phyloP scores from a whole-genome alignment of 2,797 vertebrate species.

The Bothrops alternatus region DNA sequence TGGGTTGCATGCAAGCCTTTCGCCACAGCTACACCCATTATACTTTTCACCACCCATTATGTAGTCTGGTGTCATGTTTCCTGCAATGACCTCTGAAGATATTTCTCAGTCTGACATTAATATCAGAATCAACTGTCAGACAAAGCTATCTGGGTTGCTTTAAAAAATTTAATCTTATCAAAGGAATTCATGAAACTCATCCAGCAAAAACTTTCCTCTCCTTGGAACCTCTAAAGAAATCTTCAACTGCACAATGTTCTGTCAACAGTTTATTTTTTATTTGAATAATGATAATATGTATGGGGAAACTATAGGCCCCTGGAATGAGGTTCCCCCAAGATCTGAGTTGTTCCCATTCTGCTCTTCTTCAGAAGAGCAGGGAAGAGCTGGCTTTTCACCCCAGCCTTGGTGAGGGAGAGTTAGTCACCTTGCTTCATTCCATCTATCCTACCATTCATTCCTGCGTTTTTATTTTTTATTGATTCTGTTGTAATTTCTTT shows the following conservation, averaged over 20 bases:
- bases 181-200: not conserved
- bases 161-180: not conserved
- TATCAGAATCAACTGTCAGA: not conserved
- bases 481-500: not conserved
- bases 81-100: not conserved
- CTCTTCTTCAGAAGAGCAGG: not conserved
- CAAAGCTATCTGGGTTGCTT: not conserved
- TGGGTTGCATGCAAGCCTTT: not conserved
- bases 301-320: not conserved
- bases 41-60: not conserved
- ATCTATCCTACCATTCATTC: not conserved
- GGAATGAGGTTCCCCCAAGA: not conserved
- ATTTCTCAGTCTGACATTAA: not conserved
- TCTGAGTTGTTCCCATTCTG: not conserved
- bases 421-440: not conserved
- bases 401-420: not conserved
- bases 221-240: not conserved
- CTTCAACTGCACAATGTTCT: not conserved
- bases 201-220: not conserved
- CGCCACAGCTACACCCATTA: not conserved
- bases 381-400: not conserved
- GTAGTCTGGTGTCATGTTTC: not conserved
- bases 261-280: not conserved
- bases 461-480: not conserved
- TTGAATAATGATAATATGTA: not conserved